These are phyloP conservation scores for Masticophis lateralis DNA, from an alignment of 2,797 vertebrate genomes.

Conservation along the genomic window DNA sequence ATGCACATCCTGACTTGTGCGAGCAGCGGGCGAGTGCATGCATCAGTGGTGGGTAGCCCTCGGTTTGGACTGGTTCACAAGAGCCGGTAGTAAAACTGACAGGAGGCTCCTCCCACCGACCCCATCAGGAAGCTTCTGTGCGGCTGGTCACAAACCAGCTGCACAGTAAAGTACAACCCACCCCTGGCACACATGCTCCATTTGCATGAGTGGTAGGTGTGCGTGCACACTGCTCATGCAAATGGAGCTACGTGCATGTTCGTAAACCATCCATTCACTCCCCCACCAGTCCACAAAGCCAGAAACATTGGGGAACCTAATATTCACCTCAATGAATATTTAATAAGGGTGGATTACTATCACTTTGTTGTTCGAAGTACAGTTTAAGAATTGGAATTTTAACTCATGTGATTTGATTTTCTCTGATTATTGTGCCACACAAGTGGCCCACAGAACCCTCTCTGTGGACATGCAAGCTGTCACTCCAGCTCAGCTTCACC, in stretches of 20 bases:
- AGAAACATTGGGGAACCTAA: not conserved
- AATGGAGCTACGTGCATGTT: not conserved
- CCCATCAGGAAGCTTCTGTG: too few species aligned
- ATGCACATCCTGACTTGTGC: not conserved
- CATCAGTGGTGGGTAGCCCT: too few species aligned
- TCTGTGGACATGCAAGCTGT: too few species aligned
- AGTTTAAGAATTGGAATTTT: not conserved
- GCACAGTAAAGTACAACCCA: too few species aligned
- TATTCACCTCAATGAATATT: not conserved
- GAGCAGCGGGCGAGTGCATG: not conserved
- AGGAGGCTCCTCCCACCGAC: too few species aligned
- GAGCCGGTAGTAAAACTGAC: too few species aligned
- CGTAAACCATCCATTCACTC: not conserved
- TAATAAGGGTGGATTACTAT: not conserved
- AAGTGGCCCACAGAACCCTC: too few species aligned
- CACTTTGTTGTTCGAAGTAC: not conserved
- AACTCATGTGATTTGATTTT: not conserved
- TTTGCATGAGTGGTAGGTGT: not conserved
- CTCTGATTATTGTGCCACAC: not conserved
- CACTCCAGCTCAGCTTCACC: too few species aligned
- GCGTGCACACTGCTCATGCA: not conserved
- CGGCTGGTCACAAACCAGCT: too few species aligned
- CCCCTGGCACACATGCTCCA: not conserved
- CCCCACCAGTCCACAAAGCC: not conserved
- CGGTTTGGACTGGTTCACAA: too few species aligned